These are phyloP conservation scores for Periplaneta americana DNA, from an alignment of 1,140 invertebrate genomes.

Conservation along the genomic window DNA sequence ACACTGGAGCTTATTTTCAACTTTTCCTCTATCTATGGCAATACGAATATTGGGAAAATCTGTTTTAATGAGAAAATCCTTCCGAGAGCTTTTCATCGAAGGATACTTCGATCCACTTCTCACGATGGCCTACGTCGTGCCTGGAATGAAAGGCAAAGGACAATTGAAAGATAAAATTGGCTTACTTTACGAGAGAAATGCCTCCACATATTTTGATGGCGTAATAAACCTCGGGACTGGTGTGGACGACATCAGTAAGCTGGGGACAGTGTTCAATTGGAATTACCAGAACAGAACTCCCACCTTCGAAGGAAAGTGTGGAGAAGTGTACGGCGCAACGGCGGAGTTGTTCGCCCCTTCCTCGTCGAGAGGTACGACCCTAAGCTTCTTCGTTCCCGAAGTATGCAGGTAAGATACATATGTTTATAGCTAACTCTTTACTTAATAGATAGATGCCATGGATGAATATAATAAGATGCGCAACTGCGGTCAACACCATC, in stretches of 20 bases:
- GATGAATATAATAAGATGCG: no score
- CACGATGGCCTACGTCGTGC: constrained; percentile 38
- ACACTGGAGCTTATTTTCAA: constrained; percentile 38
- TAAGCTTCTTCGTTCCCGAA: not conserved
- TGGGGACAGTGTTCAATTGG: not conserved
- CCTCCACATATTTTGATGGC: not conserved
- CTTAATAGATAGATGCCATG: no score
- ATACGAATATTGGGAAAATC: constrained; percentile 44
- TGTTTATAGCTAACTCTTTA: no score
- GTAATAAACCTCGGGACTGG: not conserved
- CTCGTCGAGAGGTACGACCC: not conserved
- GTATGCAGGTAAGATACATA: constrained; percentile 5
- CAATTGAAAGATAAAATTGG: constrained; percentile 67
- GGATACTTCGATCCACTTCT: constrained; percentile 67
- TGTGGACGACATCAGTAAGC: not conserved
- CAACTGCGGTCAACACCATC: no score
- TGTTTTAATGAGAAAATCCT: constrained; percentile 56
- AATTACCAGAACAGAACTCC: not conserved
- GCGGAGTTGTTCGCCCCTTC: not conserved
- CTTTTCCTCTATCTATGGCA: constrained; percentile 38
- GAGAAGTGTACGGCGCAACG: not conserved
- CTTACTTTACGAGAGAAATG: constrained; percentile 59
- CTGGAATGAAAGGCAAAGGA: constrained; percentile 44
- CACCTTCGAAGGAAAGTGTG: not conserved
- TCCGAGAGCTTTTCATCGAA: constrained; percentile 61